Evolutionary conservation across 2,888 invertebrate genomes (phyloP).

Genomic region (Leucophora obtusa): DNA sequence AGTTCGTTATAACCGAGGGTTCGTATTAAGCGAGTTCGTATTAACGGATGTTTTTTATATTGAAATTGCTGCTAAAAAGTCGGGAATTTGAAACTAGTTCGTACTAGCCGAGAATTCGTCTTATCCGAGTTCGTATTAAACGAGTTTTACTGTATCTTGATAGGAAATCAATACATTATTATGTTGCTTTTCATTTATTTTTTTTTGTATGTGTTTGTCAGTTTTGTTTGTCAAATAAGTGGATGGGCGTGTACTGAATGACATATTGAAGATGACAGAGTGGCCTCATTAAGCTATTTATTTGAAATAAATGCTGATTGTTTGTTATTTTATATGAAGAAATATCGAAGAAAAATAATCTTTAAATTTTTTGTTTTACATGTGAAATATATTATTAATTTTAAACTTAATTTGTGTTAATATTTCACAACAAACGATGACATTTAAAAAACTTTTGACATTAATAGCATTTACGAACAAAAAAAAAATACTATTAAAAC

Average conservation of each 20-base stretch:
- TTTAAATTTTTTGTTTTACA: not conserved
- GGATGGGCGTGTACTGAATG: conserved; percentile 10
- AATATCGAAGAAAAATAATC: too few species aligned
- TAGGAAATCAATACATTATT: conserved; percentile 43
- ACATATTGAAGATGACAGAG: conserved; percentile 51
- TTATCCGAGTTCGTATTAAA: too few species aligned
- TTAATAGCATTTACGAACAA: conserved; percentile 46
- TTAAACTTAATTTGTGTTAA: not conserved
- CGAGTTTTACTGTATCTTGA: too few species aligned
- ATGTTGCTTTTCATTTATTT: not conserved
- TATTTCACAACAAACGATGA: not conserved
- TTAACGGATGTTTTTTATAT: too few species aligned
- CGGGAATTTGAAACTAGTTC: too few species aligned
- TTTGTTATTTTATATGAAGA: not conserved
- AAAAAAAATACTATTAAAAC: conserved; percentile 44
- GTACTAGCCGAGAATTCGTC: too few species aligned
- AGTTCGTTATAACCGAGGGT: too few species aligned
- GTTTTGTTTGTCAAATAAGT: not conserved
- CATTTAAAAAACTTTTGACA: conserved; percentile 34
- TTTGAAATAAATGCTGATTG: conserved; percentile 1
- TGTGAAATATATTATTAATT: not conserved
- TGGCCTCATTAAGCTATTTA: conserved; percentile 51
- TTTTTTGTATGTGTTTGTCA: not conserved
- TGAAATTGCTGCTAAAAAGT: too few species aligned
- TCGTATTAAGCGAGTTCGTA: too few species aligned